Percentiles rank a stretch among this genome's conserved stretches.
Conservation (phyloP, 1,140 invertebrate genomes). For the Hyphantria cunea region DNA sequence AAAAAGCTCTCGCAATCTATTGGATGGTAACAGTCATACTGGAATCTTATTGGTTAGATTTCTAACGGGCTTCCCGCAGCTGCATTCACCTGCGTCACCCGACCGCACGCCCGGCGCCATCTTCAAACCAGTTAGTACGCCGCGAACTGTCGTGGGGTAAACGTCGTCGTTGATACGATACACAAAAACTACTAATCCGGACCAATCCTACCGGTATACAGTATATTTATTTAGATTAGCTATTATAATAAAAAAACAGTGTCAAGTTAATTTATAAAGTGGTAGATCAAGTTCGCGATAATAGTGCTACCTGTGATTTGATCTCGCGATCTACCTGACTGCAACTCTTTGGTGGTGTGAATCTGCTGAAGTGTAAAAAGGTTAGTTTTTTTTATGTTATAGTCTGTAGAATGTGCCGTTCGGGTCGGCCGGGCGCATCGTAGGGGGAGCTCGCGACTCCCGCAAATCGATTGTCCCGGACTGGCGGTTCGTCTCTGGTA, state of each 20-base stretch:
- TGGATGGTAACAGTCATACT: conserved; percentile 36
- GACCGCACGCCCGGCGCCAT: conserved; percentile 54
- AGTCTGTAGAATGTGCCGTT: conserved; percentile 53
- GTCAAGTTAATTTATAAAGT: conserved; percentile 63
- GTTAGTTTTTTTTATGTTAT: conserved; percentile 69
- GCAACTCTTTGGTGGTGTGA: conserved; percentile 65
- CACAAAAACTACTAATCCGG: conserved; percentile 38
- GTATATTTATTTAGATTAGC: conserved; percentile 38
- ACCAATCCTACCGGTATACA: conserved; percentile 43
- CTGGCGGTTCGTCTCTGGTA: conserved; percentile 4
- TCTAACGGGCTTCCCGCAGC: conserved; percentile 48
- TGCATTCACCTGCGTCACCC: conserved; percentile 61
- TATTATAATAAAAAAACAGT: conserved; percentile 51
- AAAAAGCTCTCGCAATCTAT: conserved; percentile 41
- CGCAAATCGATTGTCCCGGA: conserved; percentile 66
- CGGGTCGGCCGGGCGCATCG: conserved; percentile 45
- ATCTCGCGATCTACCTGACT: conserved; percentile 68
- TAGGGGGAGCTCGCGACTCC: conserved; percentile 49
- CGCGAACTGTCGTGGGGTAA: conserved; percentile 63
- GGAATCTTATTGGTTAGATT: conserved; percentile 49
- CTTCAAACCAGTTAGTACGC: conserved; percentile 68
- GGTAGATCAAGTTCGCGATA: conserved; percentile 34
- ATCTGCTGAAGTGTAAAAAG: conserved; percentile 67
- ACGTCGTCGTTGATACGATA: conserved; percentile 40
- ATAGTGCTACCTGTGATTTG: conserved; percentile 56